A percentile compares a stretch with the other conserved stretches of the same genome.
phyloP scores from a whole-genome alignment of 1,140 invertebrate species.

The Eciton burchellii region DNA sequence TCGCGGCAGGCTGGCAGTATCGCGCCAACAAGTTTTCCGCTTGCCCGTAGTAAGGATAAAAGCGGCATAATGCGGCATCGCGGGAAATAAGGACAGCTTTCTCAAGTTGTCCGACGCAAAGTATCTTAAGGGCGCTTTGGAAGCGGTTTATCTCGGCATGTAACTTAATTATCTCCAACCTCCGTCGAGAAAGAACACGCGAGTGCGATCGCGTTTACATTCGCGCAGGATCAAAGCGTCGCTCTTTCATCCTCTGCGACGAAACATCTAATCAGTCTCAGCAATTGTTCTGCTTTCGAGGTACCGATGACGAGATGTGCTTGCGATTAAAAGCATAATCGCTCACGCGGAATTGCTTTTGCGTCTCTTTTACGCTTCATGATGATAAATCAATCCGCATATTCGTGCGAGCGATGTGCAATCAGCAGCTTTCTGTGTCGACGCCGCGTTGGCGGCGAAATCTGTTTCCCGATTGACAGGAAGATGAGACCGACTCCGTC shows the following conservation, averaged over 20 bases:
- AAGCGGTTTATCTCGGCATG: neutral
- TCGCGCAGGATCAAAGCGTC: no score
- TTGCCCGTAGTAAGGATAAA: constrained; percentile 32
- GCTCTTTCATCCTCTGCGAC: no score
- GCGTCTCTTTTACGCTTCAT: no score
- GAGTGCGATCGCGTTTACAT: neutral
- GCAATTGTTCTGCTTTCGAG: no score
- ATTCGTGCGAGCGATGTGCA: no score
- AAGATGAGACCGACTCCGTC: constrained; percentile 16
- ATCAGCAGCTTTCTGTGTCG: no score
- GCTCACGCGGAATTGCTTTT: no score
- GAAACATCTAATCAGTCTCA: no score
- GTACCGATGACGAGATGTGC: no score
- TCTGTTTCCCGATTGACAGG: constrained; percentile 18
- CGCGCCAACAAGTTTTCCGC: constrained; percentile 18
- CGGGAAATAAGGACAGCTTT: constrained; percentile 33
- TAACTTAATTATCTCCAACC: neutral
- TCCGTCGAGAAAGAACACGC: neutral
- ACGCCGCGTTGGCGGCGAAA: neutral
- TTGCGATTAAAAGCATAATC: no score
- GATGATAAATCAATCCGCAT: no score
- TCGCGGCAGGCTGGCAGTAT: neutral
- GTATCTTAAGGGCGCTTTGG: neutral
- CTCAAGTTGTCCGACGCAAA: neutral
- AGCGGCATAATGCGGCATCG: constrained; percentile 23